These are phyloP conservation scores for Oncopeltus fasciatus DNA, from an alignment of 1,140 invertebrate genomes.

Conservation along the genomic window DNA sequence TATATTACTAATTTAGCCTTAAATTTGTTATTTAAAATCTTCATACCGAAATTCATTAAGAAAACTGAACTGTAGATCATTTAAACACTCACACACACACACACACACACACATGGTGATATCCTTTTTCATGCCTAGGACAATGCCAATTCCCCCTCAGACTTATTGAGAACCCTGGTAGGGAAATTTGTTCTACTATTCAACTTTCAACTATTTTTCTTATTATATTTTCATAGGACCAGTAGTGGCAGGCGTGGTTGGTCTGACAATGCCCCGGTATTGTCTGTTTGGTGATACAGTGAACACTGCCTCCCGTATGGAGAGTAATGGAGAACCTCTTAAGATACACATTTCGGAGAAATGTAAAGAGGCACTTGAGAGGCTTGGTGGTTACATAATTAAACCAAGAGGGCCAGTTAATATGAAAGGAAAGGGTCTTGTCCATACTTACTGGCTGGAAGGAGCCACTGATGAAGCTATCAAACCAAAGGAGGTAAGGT, in stretches of 20 bases:
- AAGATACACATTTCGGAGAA: constrained; percentile 81
- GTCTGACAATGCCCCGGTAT: constrained; percentile 91
- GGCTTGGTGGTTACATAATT: constrained; percentile 61
- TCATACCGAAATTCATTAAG: too few species aligned
- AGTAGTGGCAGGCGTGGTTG: constrained; percentile 87
- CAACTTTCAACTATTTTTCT: not conserved
- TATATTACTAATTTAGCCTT: too few species aligned
- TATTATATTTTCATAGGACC: constrained; percentile 41
- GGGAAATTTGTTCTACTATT: too few species aligned
- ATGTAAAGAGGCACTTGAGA: constrained; percentile 69
- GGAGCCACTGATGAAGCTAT: constrained; percentile 71
- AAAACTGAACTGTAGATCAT: too few species aligned
- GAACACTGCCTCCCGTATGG: constrained; percentile 87
- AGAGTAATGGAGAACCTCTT: constrained; percentile 81
- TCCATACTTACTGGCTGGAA: constrained; percentile 75
- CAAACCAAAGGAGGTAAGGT: constrained; percentile 55
- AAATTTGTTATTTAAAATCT: too few species aligned
- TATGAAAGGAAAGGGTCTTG: constrained; percentile 82
- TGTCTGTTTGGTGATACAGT: constrained; percentile 89
- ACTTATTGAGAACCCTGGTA: too few species aligned
- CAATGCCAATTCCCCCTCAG: too few species aligned
- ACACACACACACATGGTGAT: too few species aligned
- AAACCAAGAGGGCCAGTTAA: constrained; percentile 70
- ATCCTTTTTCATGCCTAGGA: too few species aligned
- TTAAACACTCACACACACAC: too few species aligned